Percentiles rank a stretch among this genome's conserved stretches.
Evolutionary conservation across 1,140 invertebrate species (phyloP).

Genomic region (Bursaphelenchus mucronatus): DNA sequence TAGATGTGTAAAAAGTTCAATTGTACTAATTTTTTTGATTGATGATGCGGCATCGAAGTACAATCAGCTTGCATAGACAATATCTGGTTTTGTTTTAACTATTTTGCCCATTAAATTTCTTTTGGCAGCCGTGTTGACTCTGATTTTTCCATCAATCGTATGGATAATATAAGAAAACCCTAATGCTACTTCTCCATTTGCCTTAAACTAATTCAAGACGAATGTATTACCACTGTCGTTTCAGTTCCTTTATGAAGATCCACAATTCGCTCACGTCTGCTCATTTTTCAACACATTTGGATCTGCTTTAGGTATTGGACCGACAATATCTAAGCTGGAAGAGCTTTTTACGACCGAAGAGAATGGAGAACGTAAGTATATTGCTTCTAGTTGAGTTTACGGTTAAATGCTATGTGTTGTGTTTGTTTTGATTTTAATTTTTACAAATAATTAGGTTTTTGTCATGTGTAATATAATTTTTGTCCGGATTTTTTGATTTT

Average conservation of each 20-base stretch:
- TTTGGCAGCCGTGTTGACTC: no score
- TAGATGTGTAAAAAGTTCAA: no score
- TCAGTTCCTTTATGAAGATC: slow-evolving; percentile 32
- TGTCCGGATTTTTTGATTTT: background rate
- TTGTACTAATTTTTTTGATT: no score
- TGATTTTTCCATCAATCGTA: no score
- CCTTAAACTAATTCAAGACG: no score
- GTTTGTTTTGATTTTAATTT: background rate
- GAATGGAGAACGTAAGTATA: slow-evolving; percentile 33
- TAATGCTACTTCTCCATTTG: background rate
- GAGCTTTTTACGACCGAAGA: slow-evolving; percentile 32
- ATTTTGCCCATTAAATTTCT: no score
- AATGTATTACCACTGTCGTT: no score
- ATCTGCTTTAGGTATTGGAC: slow-evolving; percentile 33
- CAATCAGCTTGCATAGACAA: no score
- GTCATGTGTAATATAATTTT: background rate
- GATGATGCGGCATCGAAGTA: no score
- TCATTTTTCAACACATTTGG: slow-evolving; percentile 46
- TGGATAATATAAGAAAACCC: background rate
- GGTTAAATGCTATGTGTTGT: no score
- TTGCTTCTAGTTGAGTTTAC: background rate
- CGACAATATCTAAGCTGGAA: slow-evolving; percentile 34
- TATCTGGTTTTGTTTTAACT: no score
- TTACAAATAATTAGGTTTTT: background rate
- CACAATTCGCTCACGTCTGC: slow-evolving; percentile 43